These are phyloP conservation scores for Lycophotia porphyrea DNA, from an alignment of 2,888 invertebrate species.

Conservation along the genomic window DNA sequence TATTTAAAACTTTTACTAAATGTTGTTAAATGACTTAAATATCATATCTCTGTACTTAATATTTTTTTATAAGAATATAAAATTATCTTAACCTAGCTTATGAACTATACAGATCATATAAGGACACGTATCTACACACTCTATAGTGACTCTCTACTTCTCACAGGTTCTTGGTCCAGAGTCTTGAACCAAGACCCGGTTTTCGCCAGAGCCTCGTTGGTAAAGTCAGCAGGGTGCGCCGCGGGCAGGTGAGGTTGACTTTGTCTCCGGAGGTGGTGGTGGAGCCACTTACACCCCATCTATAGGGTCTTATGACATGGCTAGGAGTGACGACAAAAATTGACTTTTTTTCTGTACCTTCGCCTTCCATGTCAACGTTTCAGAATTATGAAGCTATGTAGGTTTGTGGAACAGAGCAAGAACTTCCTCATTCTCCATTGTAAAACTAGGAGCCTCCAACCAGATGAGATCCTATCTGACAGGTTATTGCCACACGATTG, in stretches of 20 bases:
- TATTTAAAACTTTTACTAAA: too few species aligned
- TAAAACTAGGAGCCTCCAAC: not conserved
- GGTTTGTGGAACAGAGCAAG: not conserved
- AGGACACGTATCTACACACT: too few species aligned
- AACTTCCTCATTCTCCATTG: not conserved
- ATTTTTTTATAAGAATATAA: not conserved
- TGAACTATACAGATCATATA: not conserved
- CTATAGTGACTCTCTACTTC: not conserved
- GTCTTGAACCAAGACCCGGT: not conserved
- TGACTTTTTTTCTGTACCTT: not conserved
- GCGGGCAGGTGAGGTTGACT: constrained; percentile 45
- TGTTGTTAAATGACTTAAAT: too few species aligned
- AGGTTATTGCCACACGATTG: not conserved
- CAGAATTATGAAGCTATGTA: not conserved
- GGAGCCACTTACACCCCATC: constrained; percentile 42
- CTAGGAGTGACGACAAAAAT: not conserved
- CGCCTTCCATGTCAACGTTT: not conserved
- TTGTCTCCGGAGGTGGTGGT: constrained; percentile 15
- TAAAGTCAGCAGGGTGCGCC: constrained; percentile 37
- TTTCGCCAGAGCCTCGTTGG: constrained; percentile 37
- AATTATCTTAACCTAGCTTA: constrained; percentile 3
- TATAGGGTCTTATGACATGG: not conserved
- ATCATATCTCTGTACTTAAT: too few species aligned
- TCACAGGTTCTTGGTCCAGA: not conserved
- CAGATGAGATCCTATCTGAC: not conserved